Evolutionary conservation across 2,888 invertebrate genomes (phyloP), one percentile per base, ranked within the genome.

Genomic region (Metopia argyrocephala): DNA sequence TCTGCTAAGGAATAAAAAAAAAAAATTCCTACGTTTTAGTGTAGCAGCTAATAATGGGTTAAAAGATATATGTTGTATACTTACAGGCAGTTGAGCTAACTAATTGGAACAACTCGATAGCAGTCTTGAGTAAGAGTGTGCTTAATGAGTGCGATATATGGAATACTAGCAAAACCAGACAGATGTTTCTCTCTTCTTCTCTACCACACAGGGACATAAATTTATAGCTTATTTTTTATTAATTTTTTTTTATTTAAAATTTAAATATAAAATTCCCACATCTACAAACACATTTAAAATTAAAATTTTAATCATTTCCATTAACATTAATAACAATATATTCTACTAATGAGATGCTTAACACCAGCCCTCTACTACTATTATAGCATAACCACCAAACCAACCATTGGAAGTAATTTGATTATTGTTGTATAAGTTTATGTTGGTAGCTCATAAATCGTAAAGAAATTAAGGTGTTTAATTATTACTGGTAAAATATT

Each of bases 401-500:
- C 38, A 38, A 15, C 38, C 38, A 38, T 38, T 15, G 15, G 38
- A 12, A 38, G 38, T 38, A n/a, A n/a, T n/a, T 12, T 23, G 12
- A 18, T 12, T 27, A 64, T 59, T 45, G 50, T 31, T 71, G 70
- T 62, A 25, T 18, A 76, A 69, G 20, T n/a, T 62, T 54, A 23
- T 48, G 25, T 48, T 56, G 25, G 2, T 9, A 38, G 61, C 45
- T n/a, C 57, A 78, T 78, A 78, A 78, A 78, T 78, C 73, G 68
- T 48, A 23, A 0, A 3, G n/a, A 54, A 65, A 78, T 78, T 59
- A 54, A 54, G 59, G 70, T 70, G 70, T 76, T 76, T 70, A 52
- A 59, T 76, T 76, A 70, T 50, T 57, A 21, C 21, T 12, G 15
- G 12, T 38, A 38, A 38, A 38, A 38, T 38, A 38, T 38, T 38